Evolutionary conservation across 2,797 vertebrate genomes (phyloP).

Genomic region (Urocyon cinereoargenteus): DNA sequence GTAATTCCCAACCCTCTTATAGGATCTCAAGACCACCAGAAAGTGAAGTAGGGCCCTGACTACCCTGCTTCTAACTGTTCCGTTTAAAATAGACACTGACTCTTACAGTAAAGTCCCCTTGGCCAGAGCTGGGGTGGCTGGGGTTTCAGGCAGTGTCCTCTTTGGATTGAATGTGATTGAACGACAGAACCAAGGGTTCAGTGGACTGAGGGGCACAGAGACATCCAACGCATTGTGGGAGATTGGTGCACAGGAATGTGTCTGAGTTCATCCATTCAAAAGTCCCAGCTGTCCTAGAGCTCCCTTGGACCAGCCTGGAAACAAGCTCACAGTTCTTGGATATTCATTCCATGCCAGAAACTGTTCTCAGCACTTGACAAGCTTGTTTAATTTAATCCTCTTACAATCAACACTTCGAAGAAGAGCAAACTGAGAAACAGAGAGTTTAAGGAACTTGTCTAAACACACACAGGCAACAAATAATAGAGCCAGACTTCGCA

Average conservation of each 20-base stretch:
- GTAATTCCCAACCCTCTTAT: too few relatives aligned
- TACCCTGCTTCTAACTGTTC: background rate
- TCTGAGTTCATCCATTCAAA: background rate
- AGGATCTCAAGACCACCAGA: background rate
- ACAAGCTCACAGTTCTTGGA: background rate
- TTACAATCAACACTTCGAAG: background rate
- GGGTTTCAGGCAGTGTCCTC: background rate
- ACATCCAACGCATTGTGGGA: background rate
- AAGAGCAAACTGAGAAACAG: slow-evolving; percentile 43
- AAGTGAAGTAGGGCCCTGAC: background rate
- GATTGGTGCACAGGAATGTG: background rate
- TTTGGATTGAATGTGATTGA: slow-evolving; percentile 11
- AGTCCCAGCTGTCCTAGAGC: background rate
- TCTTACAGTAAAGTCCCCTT: background rate
- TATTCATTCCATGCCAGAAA: background rate
- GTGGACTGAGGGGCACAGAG: slow-evolving; percentile 2
- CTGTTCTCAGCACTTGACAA: background rate
- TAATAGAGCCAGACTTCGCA: background rate
- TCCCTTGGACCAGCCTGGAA: background rate
- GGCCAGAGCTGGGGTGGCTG: background rate
- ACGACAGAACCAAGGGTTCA: background rate
- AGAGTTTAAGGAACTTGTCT: background rate
- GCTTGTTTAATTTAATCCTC: background rate
- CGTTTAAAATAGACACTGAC: background rate
- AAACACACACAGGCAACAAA: background rate